Evolutionary conservation across 2,888 invertebrate species (phyloP), one percentile per base, ranked within the genome.

Genomic region (Hypselothyrea guttata): DNA sequence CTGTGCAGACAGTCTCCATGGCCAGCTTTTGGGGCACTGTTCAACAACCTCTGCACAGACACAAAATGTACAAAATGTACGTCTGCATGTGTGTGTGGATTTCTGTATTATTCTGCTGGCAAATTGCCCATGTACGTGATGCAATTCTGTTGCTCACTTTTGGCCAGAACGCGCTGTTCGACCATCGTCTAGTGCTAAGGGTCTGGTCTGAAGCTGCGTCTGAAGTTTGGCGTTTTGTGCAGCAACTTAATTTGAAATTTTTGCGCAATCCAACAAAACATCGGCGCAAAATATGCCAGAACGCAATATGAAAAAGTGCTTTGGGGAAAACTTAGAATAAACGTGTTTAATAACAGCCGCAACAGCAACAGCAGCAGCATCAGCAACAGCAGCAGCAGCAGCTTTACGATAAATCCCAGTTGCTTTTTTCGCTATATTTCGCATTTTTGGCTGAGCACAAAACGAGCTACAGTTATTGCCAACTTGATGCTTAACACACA

Each of bases 171-270:
- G 35, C 55, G 34, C 40, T 11, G 37, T 22, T 48, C 48, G 28
- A 22, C 18, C 11, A 34, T 16, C 44, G 11, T 18, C 58, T 44
- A 49, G 27, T 22, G 44, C 55, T 16, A 31, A 30, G 3, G 30
- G 11, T 16, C 41, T 45, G 7, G n/a, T 9, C 28, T 37, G 38
- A 7, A 9, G 7, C 27, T 16, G 13, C 13, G 1, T 1, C 1
- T 22, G 13, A 15, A 9, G 18, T 22, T 11, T 2, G 7, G 15
- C n/a, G 13, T n/a, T 41, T 22, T 74, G 86, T 61, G 68, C 69
- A 68, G 69, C 84, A 86, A 86, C 87, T 85, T 85, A 85, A 85
- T 85, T 86, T 86, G 87, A 85, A 86, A 86, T 84, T 86, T 84
- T 84, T 83, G 66, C 86, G 83, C 83, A 82, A 84, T 84, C 83